Conservation (phyloP, 2,797 vertebrate species). For the Pangasius larnaudii region DNA sequence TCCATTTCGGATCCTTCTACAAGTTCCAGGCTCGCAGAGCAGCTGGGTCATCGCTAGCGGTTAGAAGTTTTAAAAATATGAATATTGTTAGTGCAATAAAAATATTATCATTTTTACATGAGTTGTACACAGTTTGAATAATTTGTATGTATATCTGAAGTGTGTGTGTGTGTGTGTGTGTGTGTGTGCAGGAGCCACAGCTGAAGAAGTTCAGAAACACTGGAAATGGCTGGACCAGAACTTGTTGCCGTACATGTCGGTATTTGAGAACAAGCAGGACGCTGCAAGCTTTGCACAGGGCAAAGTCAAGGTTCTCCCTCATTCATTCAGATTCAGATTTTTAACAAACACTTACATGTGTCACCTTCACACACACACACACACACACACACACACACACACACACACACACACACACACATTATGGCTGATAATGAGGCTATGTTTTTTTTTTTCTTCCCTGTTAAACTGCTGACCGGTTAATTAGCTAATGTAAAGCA, state of each 20-base stretch:
- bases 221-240: slow-evolving; percentile 97
- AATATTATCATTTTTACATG: background rate
- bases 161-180: background rate
- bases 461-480: background rate
- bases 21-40: slow-evolving; percentile 89
- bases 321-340: background rate
- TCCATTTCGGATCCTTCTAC: slow-evolving; percentile 92
- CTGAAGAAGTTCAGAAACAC: slow-evolving; percentile 91
- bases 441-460: background rate
- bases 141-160: background rate
- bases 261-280: slow-evolving; percentile 97
- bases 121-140: background rate
- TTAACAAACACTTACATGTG: background rate
- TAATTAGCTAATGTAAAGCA: background rate
- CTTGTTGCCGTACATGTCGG: slow-evolving; percentile 90
- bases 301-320: slow-evolving; percentile 87
- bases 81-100: background rate
- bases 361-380: background rate
- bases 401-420: background rate
- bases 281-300: slow-evolving; percentile 91
- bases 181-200: slow-evolving; percentile 81
- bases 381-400: background rate
- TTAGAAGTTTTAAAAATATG: slow-evolving; percentile 65
- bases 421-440: background rate
- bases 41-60: slow-evolving; percentile 96